Evolutionary conservation across 2,888 invertebrate species (phyloP).

Genomic region (Rhagonycha lutea): DNA sequence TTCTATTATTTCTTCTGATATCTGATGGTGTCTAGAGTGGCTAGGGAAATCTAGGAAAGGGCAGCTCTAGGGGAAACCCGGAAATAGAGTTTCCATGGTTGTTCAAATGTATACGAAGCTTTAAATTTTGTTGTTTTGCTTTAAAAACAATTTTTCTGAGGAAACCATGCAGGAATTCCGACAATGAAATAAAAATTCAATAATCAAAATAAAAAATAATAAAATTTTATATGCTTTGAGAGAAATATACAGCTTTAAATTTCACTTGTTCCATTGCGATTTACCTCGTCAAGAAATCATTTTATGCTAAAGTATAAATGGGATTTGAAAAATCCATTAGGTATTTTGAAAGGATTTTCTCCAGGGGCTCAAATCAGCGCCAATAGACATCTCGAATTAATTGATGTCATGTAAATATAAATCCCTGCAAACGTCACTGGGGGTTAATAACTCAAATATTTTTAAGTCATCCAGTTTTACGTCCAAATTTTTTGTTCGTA

Average conservation of each 20-base stretch:
- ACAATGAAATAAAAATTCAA: no score
- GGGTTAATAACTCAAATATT: neutral
- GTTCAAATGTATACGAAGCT: no score
- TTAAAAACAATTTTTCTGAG: no score
- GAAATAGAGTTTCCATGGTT: no score
- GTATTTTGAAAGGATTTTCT: neutral
- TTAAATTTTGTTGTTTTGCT: no score
- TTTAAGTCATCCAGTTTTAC: neutral
- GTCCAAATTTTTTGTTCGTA: neutral
- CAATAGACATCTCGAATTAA: neutral
- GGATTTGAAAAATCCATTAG: neutral
- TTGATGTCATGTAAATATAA: neutral
- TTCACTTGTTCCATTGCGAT: neutral
- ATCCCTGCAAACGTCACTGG: neutral
- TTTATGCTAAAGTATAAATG: neutral
- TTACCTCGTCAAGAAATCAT: neutral
- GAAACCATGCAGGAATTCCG: no score
- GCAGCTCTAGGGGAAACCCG: no score
- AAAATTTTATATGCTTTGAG: no score
- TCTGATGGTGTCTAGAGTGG: no score
- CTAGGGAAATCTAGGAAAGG: no score
- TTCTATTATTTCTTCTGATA: no score
- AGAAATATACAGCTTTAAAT: neutral
- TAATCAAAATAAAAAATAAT: no score
- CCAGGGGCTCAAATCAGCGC: neutral